Evolutionary conservation across 2,888 invertebrate species (phyloP).

Genomic region (Ferdinandea cuprea): DNA sequence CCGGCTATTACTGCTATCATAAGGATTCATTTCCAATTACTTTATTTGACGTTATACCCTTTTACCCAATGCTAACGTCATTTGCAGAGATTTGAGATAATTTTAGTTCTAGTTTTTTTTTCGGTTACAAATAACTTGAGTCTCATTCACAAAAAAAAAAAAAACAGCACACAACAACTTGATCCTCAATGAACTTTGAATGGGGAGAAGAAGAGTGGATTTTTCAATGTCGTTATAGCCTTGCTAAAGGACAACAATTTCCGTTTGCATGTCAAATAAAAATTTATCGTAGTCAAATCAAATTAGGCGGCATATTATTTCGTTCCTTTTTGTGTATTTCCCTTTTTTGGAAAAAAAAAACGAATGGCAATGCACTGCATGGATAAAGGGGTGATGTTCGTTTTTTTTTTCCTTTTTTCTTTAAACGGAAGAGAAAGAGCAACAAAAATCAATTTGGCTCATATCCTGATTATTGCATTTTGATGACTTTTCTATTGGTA

Average conservation of each 20-base stretch:
- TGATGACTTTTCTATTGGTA: conserved; percentile 81
- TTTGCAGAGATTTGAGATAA: conserved; percentile 15
- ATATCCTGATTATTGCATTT: conserved; percentile 80
- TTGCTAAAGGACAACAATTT: conserved; percentile 65
- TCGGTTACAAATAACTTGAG: neutral
- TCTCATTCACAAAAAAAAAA: conserved; percentile 18
- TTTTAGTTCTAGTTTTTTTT: neutral
- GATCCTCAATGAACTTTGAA: conserved; percentile 27
- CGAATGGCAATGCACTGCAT: conserved; percentile 6
- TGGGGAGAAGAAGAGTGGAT: neutral
- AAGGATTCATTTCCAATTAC: conserved; percentile 33
- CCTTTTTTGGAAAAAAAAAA: neutral
- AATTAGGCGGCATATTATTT: conserved; percentile 60
- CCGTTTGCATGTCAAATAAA: conserved; percentile 69
- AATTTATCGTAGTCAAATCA: conserved; percentile 71
- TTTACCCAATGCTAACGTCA: conserved; percentile 6
- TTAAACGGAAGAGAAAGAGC: conserved; percentile 56
- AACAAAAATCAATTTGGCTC: conserved; percentile 69
- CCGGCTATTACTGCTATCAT: neutral
- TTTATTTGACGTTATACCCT: neutral
- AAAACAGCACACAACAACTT: neutral
- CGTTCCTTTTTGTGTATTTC: neutral
- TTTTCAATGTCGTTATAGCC: conserved; percentile 53
- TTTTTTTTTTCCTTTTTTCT: too few species aligned
- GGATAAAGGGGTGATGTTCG: neutral